These are phyloP conservation scores for Emydoidea blandingii DNA, from an alignment of 2,797 vertebrate species.

Conservation along the genomic window DNA sequence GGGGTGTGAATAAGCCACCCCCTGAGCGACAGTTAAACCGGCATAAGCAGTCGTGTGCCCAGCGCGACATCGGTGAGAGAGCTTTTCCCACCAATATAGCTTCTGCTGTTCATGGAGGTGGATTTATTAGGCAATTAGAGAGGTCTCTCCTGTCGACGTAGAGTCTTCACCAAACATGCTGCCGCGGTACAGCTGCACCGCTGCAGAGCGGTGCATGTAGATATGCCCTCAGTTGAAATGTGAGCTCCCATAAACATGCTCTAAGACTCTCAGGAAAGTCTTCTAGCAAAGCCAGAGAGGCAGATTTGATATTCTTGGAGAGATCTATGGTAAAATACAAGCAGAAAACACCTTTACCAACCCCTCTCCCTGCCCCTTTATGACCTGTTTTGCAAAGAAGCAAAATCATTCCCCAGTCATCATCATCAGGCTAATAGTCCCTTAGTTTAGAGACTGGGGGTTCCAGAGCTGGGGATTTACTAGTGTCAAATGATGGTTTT, in stretches of 20 bases:
- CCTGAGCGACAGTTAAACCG: too few relatives aligned
- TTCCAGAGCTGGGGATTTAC: neutral
- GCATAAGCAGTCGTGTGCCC: too few relatives aligned
- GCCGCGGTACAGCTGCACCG: too few relatives aligned
- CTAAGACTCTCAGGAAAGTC: neutral
- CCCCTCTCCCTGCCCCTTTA: neutral
- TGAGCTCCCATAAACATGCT: neutral
- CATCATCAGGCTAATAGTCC: too few relatives aligned
- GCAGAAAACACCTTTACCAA: neutral
- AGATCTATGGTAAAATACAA: neutral
- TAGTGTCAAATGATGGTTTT: neutral
- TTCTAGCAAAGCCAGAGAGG: neutral
- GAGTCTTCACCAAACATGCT: too few relatives aligned
- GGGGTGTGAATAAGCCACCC: too few relatives aligned
- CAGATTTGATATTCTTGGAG: neutral
- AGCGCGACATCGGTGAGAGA: too few relatives aligned
- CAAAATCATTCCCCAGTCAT: rapidly evolving
- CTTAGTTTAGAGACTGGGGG: rapidly evolving
- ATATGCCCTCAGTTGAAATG: neutral
- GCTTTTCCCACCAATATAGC: too few relatives aligned
- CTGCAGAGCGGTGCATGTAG: too few relatives aligned
- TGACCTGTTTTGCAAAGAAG: neutral
- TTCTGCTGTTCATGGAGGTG: too few relatives aligned
- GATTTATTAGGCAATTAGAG: too few relatives aligned
- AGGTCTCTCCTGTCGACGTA: too few relatives aligned